phyloP scores from a whole-genome alignment of 1,140 invertebrate species.

The Bombus superbus region DNA sequence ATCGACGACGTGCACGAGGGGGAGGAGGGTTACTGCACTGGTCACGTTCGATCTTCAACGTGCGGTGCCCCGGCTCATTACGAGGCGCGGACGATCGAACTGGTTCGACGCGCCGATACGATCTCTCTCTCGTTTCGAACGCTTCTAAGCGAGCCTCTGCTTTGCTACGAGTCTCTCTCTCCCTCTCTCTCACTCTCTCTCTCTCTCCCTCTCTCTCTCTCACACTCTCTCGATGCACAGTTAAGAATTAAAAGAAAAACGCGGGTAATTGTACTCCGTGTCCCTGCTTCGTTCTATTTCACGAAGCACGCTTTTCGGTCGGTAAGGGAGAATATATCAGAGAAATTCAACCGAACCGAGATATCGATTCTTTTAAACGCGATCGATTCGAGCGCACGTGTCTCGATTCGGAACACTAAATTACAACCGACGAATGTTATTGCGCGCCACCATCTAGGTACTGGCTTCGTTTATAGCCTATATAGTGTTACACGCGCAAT shows the following conservation, averaged over 20 bases:
- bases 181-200: too few species aligned
- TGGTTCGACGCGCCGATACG: constrained; percentile 30
- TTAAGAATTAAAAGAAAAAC: constrained; percentile 7
- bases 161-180: too few species aligned
- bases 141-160: neutral
- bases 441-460: too few species aligned
- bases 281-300: constrained; percentile 26
- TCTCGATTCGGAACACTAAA: constrained; percentile 1
- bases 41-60: constrained; percentile 61
- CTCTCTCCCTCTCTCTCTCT: neutral
- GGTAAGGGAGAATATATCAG: neutral
- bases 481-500: too few species aligned
- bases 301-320: neutral
- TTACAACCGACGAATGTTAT: neutral
- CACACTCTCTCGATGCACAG: neutral
- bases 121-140: constrained; percentile 19
- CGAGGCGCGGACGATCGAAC: constrained; percentile 38
- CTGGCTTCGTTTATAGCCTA: neutral
- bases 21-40: constrained; percentile 1
- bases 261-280: constrained; percentile 7
- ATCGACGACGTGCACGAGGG: constrained; percentile 19
- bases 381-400: constrained; percentile 18
- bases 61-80: constrained; percentile 44
- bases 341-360: neutral
- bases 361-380: neutral